Evolutionary conservation across 23 tunicate genomes (phyloP), one percentile per base, ranked within the genome.

Genomic region (Styela plicata): DNA sequence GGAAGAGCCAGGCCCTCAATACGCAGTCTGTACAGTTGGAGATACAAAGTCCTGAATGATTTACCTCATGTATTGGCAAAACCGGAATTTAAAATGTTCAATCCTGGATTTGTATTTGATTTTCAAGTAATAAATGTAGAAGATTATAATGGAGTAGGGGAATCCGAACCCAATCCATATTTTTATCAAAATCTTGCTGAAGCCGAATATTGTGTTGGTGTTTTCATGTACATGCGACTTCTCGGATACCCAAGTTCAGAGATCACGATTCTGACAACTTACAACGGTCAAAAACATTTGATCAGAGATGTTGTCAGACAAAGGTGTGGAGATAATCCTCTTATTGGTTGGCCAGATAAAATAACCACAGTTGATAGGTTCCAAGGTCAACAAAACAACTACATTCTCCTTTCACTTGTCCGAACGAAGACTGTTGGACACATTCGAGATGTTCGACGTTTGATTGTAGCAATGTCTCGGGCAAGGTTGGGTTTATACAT

Each of bases 301-400:
- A 91, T 96, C 74, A 84, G 99, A 19, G 99, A 96, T 76, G 97
- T 96, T 34, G 78, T 96, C 69, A 73, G 79, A 52, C 89, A 91
- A 53, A 82, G 97, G 34, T 91, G 97, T 82, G 97, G 91, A 30
- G 75, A 88, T 69, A 91, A 86, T 70, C 99, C 99, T 17, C 69
- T 90, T 69, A 88, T 96, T 64, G 99, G 99, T 1, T 78, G 90
- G 88, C 99, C 99, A 1, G 89, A 86, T 69, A 96, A 96, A 83
- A 83, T 96, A 31, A 96, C 99, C 25, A 96, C 99, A 3, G 99
- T 96, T n/a, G 99, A 96, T 67, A 79, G 97, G 24, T 96, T 87
- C 73, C 99, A 96, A 74, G 99, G 99, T 74, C 99, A 96, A 73
- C 99, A 96, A 64, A 96, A 96, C 76, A 86, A 96, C 89, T 96